These are phyloP conservation scores for Drosophila merina DNA, from an alignment of 2,888 invertebrate genomes.

Conservation along the genomic window DNA sequence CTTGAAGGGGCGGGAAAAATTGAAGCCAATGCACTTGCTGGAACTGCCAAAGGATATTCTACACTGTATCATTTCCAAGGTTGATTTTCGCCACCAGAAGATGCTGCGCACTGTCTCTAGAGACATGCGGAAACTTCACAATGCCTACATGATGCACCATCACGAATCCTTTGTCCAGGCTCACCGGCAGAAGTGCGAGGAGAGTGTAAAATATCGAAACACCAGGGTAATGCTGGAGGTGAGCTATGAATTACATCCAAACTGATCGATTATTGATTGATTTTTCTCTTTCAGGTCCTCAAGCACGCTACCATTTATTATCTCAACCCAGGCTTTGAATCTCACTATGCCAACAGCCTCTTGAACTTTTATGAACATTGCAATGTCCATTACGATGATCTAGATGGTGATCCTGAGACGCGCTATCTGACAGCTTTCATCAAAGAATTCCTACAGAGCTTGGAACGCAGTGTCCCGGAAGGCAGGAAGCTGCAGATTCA, in stretches of 20 bases:
- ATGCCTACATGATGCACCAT: slow-evolving; percentile 23
- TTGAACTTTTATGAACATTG: neutral
- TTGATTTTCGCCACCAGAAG: slow-evolving; percentile 15
- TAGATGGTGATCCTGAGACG: neutral
- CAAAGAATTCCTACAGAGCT: neutral
- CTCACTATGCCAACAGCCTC: slow-evolving; percentile 3
- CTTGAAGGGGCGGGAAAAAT: neutral
- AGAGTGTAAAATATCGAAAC: neutral
- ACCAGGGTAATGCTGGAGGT: slow-evolving; percentile 1
- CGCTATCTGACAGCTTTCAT: neutral
- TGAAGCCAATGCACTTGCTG: slow-evolving; percentile 2
- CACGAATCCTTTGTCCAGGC: slow-evolving; percentile 6
- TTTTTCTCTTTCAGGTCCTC: neutral
- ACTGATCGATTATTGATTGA: neutral
- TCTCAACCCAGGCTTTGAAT: neutral
- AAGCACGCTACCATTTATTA: neutral
- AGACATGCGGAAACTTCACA: slow-evolving; percentile 18
- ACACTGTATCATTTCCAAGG: slow-evolving; percentile 32
- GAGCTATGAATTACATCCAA: neutral
- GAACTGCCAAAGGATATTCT: slow-evolving; percentile 42
- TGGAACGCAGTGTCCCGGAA: neutral
- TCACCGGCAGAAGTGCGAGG: neutral
- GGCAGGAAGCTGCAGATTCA: neutral
- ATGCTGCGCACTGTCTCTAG: slow-evolving; percentile 9
- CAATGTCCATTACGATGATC: neutral